These are phyloP conservation scores for Sepiola atlantica DNA, from an alignment of 2,888 invertebrate species.

Conservation along the genomic window DNA sequence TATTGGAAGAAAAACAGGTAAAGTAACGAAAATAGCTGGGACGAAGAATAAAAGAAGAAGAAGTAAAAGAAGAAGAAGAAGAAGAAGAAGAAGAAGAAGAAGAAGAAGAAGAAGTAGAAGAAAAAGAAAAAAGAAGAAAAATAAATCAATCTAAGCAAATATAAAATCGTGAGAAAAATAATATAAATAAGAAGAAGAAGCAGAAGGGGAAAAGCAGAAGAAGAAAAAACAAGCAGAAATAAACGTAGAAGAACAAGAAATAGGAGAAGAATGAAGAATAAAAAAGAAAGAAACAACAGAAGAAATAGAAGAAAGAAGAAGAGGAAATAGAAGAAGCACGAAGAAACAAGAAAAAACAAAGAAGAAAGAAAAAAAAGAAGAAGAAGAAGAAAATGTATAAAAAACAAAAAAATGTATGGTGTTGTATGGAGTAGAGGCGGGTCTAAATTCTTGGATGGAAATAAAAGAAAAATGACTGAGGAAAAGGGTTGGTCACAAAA, in stretches of 20 bases:
- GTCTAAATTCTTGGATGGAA: too few relatives aligned
- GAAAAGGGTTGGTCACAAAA: too few relatives aligned
- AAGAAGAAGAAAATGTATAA: neutral
- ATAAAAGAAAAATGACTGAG: too few relatives aligned
- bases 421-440: too few relatives aligned
- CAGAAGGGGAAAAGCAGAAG: neutral
- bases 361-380: neutral
- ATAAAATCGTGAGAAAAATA: neutral
- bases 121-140: neutral
- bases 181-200: neutral
- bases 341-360: neutral
- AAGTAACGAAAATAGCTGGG: neutral
- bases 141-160: neutral
- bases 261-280: rapidly evolving
- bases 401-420: too few relatives aligned
- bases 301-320: neutral
- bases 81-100: neutral
- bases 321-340: neutral
- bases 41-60: neutral
- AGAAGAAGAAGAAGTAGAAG: neutral
- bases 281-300: neutral
- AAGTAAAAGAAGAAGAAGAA: neutral
- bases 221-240: neutral
- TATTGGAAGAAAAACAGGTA: neutral
- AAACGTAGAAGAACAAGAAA: neutral